Base-by-base conservation (phyloP, 2,113 vertebrate genomes). In the Oophaga pumilio region DNA sequence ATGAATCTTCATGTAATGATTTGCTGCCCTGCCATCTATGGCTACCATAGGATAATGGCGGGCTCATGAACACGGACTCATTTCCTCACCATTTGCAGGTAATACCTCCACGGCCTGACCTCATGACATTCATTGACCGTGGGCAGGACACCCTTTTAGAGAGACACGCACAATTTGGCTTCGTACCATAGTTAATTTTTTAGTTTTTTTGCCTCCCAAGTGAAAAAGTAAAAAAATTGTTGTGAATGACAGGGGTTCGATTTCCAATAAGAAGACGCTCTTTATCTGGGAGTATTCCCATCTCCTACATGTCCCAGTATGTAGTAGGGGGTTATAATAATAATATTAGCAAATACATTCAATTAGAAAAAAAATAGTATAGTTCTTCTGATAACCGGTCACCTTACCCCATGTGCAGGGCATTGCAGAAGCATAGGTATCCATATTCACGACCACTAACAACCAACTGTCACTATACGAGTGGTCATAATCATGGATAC, bases 81-180 rank as follows among this genome's bases (percentile, higher is more conserved):
- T 77, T 66, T 82, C 60, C 20, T 69, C 62, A 52, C 62, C 81
- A 83, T 15, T 20, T 24, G 14, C 43, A 69, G 50, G 81, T 26
- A 52, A 68, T 17, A 11, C 12, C 43, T 68, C 64, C 43, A 83
- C 18, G 49, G 14, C 8, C n/a, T 83, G 81, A 68, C 81, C 81
- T 53, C 81, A 53, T 6, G 59, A 62, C 28, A 81, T 81, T 81
- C 77, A 80, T 10, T 17, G 5, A 43, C 33, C 9, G 0, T 43
- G 18, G 60, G 22, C 64, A 66, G n/a, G n/a, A 4, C 66, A 5
- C 24, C 8, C 14, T 12, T 26, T 6, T 50, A 74, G 3, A 43
- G 33, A 1, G 33, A 5, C 33, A 43, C 33, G 0, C 26, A 28
- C 68, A 33, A 71, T 28, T 69, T 57, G 17, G 33, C 20, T 15